Evolutionary conservation across 1,140 invertebrate genomes (phyloP), one percentile per base, ranked within the genome.

Genomic region (Eumaeus atala): DNA sequence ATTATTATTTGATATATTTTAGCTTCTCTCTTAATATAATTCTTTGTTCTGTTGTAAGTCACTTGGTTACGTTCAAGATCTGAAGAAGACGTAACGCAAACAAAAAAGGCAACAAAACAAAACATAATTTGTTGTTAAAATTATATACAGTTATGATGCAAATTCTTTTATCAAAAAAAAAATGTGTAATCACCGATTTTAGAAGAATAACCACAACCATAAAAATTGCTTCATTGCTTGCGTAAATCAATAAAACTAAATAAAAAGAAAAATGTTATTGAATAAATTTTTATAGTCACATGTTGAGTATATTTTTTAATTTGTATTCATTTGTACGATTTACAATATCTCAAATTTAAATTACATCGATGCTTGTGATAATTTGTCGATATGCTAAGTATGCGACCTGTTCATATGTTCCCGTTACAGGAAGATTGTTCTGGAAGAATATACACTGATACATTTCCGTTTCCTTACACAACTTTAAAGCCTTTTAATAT

Each of bases 1-100:
- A 47, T 54, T 56, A 56, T 55, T 56, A 47, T 47, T 40, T 47
- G 36, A 54, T 49, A 33, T 18, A 28, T 53, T n/a, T 54, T 58
- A 42, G 28, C 33, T 40, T 52, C 40, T 12, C 38, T 33, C 21
- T 42, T 53, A 40, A 42, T 42, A 53, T 42, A 42, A 38, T 53
- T 42, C 38, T 21, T 42, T 53, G 28, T 53, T 38, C 51, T 53
- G 51, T 53, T 42, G 51, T 53, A 53, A 53, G 51, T 53, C 51
- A 53, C 51, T 53, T 53, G 21, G 51, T 42, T 53, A 44, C 51
- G 18, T 40, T 53, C 28, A 14, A 47, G 51, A 40, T 44, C 42
- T 21, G 33, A 28, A 28, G 21, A 34, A 50, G 40, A 52, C 36
- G 51, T 53, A 53, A 53, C 51, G 33, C 51, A 34, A 53, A 53